phyloP scores from a whole-genome alignment of 2,888 invertebrate species.

The Chrysolina oricalcia region DNA sequence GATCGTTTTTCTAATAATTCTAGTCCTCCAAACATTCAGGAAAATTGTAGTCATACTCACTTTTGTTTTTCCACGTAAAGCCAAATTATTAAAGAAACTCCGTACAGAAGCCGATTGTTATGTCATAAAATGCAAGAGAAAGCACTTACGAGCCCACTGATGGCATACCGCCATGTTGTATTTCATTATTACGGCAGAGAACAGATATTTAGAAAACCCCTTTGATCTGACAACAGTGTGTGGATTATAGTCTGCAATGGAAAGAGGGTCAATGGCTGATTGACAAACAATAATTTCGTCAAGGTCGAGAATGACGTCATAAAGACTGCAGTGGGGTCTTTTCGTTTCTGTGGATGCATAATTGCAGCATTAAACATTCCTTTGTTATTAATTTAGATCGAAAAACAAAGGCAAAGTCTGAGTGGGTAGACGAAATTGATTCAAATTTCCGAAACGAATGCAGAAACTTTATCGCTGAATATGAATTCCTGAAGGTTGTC shows the following conservation, averaged over 20 bases:
- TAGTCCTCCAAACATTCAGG: no score
- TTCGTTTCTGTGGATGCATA: slow-evolving; percentile 29
- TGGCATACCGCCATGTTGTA: not conserved
- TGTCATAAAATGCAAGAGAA: not conserved
- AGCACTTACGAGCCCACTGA: no score
- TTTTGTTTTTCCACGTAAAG: no score
- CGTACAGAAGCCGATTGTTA: not conserved
- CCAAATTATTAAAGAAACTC: no score
- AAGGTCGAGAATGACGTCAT: slow-evolving; percentile 31
- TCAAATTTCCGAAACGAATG: slow-evolving; percentile 11
- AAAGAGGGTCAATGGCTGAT: slow-evolving; percentile 34
- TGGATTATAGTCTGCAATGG: not conserved
- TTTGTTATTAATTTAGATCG: slow-evolving; percentile 33
- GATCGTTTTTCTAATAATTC: no score
- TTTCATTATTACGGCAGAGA: not conserved
- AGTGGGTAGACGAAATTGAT: slow-evolving; percentile 24
- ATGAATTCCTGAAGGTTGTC: slow-evolving; percentile 7
- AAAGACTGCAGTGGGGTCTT: slow-evolving; percentile 24
- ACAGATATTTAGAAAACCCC: not conserved
- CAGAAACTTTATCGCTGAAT: slow-evolving; percentile 2
- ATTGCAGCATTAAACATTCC: slow-evolving; percentile 28
- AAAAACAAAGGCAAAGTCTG: slow-evolving; percentile 29
- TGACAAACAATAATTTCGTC: slow-evolving; percentile 34
- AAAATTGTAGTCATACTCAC: no score
- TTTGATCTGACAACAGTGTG: not conserved